Evolutionary conservation across 2,888 invertebrate species (phyloP).

Genomic region (Sinohyriopsis cumingii): DNA sequence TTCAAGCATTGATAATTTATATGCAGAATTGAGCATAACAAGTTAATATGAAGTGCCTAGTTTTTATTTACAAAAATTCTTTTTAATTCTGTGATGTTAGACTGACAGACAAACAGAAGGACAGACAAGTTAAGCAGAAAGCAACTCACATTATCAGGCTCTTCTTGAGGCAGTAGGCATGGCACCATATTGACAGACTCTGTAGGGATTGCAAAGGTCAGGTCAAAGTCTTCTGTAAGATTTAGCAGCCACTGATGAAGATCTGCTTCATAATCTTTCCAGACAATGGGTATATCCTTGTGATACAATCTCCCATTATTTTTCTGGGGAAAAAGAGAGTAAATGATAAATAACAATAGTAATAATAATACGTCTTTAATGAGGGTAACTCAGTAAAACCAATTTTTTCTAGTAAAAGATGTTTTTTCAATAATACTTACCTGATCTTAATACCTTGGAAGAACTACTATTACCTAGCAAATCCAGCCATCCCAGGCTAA

Average conservation of each 20-base stretch:
- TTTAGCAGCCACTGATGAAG: constrained; percentile 68
- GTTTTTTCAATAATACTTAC: too few relatives aligned
- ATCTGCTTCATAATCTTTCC: constrained; percentile 59
- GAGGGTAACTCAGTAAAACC: too few relatives aligned
- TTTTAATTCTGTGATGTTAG: neutral
- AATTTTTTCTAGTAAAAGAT: neutral
- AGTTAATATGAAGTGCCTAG: too few relatives aligned
- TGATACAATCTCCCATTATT: constrained; percentile 64
- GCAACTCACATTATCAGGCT: constrained; percentile 48
- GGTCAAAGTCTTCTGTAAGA: constrained; percentile 71
- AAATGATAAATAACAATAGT: too few relatives aligned
- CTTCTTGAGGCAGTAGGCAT: constrained; percentile 68
- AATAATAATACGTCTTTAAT: too few relatives aligned
- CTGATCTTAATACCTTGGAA: too few relatives aligned
- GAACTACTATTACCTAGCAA: too few relatives aligned
- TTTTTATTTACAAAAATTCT: too few relatives aligned
- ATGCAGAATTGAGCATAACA: too few relatives aligned
- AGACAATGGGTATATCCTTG: constrained; percentile 60
- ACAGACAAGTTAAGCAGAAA: neutral
- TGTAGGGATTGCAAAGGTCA: constrained; percentile 67
- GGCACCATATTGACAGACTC: constrained; percentile 68
- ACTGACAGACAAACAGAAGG: neutral
- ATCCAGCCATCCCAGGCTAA: too few relatives aligned
- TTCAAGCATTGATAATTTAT: too few relatives aligned
- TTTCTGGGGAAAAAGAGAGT: constrained; percentile 33